These are phyloP conservation scores for Hetaerina titia DNA, from an alignment of 2,888 invertebrate genomes.

Conservation along the genomic window DNA sequence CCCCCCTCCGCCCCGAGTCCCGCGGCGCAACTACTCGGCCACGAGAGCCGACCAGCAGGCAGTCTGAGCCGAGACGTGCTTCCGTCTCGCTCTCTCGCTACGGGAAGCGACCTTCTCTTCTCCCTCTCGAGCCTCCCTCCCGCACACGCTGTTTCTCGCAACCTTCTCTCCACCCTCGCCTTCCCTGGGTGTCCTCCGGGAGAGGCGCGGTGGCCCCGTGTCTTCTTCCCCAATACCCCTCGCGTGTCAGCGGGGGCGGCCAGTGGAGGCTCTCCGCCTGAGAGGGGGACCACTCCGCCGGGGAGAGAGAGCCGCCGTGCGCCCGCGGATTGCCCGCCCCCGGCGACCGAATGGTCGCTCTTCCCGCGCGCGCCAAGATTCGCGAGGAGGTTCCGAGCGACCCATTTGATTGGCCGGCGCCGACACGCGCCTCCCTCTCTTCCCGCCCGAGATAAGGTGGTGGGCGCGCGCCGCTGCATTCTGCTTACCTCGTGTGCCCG, in stretches of 20 bases:
- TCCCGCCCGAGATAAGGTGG: neutral
- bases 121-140: neutral
- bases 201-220: too few relatives aligned
- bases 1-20: neutral
- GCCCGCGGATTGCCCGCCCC: neutral
- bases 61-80: conserved; percentile 27
- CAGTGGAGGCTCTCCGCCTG: too few relatives aligned
- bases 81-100: neutral
- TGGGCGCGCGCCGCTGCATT: neutral
- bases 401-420: neutral
- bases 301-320: neutral
- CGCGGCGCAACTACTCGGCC: neutral
- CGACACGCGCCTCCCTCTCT: neutral
- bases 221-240: neutral
- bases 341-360: neutral
- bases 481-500: neutral
- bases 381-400: neutral
- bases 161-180: too few relatives aligned
- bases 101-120: neutral
- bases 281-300: too few relatives aligned
- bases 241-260: neutral
- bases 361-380: neutral
- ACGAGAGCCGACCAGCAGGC: neutral
- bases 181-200: too few relatives aligned
- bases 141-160: neutral